These are phyloP conservation scores for Tichodroma muraria DNA, from an alignment of 2,113 vertebrate species.

Conservation along the genomic window DNA sequence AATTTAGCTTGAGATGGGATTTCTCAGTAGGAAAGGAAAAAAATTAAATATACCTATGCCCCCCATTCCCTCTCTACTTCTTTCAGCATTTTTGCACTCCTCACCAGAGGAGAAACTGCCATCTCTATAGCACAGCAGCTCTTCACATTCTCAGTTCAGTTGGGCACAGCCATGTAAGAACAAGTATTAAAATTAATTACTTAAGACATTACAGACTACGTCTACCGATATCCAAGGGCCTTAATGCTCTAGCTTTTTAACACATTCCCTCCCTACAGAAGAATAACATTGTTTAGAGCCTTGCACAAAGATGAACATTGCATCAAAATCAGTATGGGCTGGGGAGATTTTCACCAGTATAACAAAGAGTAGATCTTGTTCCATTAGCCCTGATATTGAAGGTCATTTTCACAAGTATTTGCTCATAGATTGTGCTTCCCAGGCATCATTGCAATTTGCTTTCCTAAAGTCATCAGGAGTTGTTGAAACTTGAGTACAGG, in stretches of 20 bases:
- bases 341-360: background rate
- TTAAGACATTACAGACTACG: background rate
- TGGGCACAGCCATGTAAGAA: background rate
- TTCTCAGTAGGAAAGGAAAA: background rate
- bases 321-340: background rate
- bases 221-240: background rate
- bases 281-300: background rate
- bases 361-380: background rate
- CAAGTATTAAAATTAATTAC: background rate
- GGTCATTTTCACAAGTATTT: background rate
- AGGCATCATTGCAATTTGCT: background rate
- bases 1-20: background rate
- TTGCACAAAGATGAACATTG: background rate
- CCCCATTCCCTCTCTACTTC: background rate
- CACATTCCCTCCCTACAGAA: background rate
- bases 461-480: background rate
- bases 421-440: background rate
- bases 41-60: background rate
- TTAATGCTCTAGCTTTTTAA: background rate
- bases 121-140: background rate
- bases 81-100: background rate
- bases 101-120: background rate
- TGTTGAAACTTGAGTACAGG: background rate
- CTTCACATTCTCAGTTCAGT: background rate
- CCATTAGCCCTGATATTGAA: background rate